Evolutionary conservation across 2,888 invertebrate genomes (phyloP).

Genomic region (Cabera pusaria): DNA sequence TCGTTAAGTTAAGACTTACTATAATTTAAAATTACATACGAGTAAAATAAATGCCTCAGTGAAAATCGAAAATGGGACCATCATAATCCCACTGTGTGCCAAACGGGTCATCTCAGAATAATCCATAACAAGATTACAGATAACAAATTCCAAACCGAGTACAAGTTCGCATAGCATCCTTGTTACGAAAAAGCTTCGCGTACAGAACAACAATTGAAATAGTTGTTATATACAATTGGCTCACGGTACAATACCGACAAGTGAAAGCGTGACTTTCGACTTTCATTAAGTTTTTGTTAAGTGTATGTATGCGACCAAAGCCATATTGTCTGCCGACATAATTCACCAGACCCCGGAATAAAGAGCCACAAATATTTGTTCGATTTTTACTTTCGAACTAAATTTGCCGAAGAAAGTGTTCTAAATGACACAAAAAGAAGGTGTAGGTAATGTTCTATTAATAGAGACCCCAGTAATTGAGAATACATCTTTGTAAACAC

Average conservation of each 20-base stretch:
- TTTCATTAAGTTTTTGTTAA: conserved; percentile 81
- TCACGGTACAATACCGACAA: conserved; percentile 70
- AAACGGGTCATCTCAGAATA: too few relatives aligned
- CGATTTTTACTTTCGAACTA: conserved; percentile 55
- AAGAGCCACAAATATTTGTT: conserved; percentile 52
- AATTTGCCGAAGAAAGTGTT: conserved; percentile 42
- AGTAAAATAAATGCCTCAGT: too few relatives aligned
- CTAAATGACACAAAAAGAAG: conserved; percentile 37
- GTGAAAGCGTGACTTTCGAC: conserved; percentile 82
- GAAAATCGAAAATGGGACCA: too few relatives aligned
- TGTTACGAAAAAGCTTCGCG: conserved; percentile 46
- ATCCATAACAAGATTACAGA: too few relatives aligned
- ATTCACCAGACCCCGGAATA: conserved; percentile 56
- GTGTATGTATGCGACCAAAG: conserved; percentile 68
- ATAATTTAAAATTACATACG: too few relatives aligned
- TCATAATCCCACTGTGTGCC: too few relatives aligned
- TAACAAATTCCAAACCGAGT: conserved; percentile 6
- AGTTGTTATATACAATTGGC: conserved; percentile 66
- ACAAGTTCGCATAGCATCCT: conserved; percentile 39
- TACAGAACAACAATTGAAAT: conserved; percentile 50
- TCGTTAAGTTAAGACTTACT: too few relatives aligned
- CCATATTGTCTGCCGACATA: conserved; percentile 79
- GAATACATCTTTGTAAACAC: conserved; percentile 11
- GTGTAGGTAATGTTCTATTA: conserved; percentile 22
- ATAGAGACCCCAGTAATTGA: conserved; percentile 23